Conservation (phyloP, 2,113 vertebrate genomes). For the Tylochromis polylepis region DNA sequence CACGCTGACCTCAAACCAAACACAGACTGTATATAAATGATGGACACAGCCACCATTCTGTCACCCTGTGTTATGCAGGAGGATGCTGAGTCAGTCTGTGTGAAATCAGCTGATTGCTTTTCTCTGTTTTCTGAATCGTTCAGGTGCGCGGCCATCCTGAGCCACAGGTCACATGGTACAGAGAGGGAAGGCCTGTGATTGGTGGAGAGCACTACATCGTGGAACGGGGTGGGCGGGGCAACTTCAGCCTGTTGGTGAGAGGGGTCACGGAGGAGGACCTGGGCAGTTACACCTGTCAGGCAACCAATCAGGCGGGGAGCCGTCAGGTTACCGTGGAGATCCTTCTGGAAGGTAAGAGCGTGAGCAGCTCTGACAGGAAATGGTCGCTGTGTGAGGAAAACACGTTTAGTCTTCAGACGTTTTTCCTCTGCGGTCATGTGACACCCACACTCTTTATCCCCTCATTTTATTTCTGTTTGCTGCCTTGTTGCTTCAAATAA, state of each 20-base stretch:
- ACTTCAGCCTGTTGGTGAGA: conserved; percentile 82
- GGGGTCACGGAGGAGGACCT: conserved; percentile 74
- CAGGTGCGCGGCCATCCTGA: conserved; percentile 88
- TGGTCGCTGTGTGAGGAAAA: neutral
- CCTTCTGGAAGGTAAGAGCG: conserved; percentile 79
- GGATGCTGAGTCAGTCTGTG: neutral
- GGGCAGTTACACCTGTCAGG: conserved; percentile 88
- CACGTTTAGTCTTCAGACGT: rapidly evolving
- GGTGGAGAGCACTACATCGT: conserved; percentile 69
- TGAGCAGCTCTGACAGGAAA: neutral
- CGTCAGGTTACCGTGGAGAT: conserved; percentile 87
- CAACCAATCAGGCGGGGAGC: conserved; percentile 78
- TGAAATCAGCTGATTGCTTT: neutral
- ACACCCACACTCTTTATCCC: neutral
- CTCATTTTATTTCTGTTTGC: neutral
- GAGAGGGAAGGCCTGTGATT: conserved; percentile 77
- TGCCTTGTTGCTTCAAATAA: neutral
- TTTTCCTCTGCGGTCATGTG: neutral
- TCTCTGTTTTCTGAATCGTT: neutral
- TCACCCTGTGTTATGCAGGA: neutral
- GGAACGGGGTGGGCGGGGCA: conserved; percentile 74
- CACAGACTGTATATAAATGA: neutral
- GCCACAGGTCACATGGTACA: conserved; percentile 85
- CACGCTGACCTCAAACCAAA: neutral
- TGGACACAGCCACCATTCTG: neutral